Evolutionary conservation across 2,797 vertebrate genomes (phyloP), one percentile per base, ranked within the genome.

Genomic region (Poeciliopsis infans): DNA sequence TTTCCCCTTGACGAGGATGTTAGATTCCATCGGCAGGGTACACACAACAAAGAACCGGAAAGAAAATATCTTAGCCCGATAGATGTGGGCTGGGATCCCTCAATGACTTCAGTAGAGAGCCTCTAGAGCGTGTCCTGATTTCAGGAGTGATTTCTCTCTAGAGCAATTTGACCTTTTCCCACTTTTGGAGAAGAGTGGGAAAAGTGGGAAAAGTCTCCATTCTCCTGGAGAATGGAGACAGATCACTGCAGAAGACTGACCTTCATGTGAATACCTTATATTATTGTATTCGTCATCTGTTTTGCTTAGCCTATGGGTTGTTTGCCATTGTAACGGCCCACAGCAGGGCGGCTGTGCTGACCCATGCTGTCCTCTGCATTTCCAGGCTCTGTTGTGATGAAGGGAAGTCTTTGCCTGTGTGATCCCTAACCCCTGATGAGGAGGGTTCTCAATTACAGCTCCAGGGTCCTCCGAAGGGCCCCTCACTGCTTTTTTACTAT

Each of bases 401-500:
- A 97, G 97, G 96, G 94, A 97, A 96, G 95, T 92, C 86, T 92
- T 96, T 97, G 95, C 96, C 96, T 88, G 69, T 96, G 96, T 96
- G 96, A 96, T 97, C 96, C 91, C 96, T 96, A 96, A 96, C 97
- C 96, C 96, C 94, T 97, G 96, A 98, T 97, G 97, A 98, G 97
- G 97, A 97, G 94, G 93, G 95, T 96, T 98, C 97, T 98, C 97
- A 93, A 96, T 98, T 97, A 97, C 97, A 96, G 93, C 93, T 94
- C 95, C 78, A 81, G 93, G 68, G 92, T 94, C 92, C 87, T 94
- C 79, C 72, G 3, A 33, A 84, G 96, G 96, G 95, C 94, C 96
- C 87, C 85, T 96, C 83, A 86, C 82, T 76, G 79, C 89, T 83
- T 77, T 75, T 79, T 79, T 77, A 5, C 73, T 75, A 7, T 75